Conservation (phyloP, 2,888 invertebrate species). For the Callyntrura sp. region DNA sequence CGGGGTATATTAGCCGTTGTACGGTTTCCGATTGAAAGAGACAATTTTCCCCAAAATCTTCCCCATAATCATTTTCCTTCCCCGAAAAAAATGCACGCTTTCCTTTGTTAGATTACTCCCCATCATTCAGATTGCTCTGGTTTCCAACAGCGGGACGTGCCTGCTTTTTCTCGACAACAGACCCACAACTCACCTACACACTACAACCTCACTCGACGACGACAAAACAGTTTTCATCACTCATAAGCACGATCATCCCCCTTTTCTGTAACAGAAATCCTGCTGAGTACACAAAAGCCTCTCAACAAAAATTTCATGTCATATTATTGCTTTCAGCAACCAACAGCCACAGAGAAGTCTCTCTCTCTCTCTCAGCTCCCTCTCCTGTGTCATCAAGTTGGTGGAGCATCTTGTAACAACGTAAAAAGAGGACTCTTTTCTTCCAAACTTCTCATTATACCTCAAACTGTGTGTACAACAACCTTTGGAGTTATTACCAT, state of each 20-base stretch:
- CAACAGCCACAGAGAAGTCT: too few relatives aligned
- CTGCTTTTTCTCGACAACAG: not conserved
- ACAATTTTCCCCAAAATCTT: too few relatives aligned
- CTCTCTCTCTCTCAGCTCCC: not conserved
- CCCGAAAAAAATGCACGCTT: not conserved
- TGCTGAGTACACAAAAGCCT: constrained; percentile 8
- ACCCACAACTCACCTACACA: not conserved
- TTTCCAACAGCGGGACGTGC: too few relatives aligned
- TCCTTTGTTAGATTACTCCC: not conserved
- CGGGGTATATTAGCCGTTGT: too few relatives aligned
- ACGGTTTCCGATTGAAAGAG: too few relatives aligned
- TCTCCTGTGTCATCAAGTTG: not conserved
- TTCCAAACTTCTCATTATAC: not conserved
- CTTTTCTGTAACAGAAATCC: not conserved
- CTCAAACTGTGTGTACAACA: too few relatives aligned
- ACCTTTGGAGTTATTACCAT: too few relatives aligned
- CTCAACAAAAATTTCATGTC: not conserved
- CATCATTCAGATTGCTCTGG: not conserved
- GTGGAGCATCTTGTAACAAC: too few relatives aligned
- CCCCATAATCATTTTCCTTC: not conserved
- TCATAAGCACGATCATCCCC: not conserved
- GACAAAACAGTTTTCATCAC: too few relatives aligned
- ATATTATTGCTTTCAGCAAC: not conserved
- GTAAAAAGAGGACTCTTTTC: too few relatives aligned
- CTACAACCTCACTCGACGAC: not conserved